phyloP scores from a whole-genome alignment of 2,888 invertebrate species.

The Ellobium chinense region DNA sequence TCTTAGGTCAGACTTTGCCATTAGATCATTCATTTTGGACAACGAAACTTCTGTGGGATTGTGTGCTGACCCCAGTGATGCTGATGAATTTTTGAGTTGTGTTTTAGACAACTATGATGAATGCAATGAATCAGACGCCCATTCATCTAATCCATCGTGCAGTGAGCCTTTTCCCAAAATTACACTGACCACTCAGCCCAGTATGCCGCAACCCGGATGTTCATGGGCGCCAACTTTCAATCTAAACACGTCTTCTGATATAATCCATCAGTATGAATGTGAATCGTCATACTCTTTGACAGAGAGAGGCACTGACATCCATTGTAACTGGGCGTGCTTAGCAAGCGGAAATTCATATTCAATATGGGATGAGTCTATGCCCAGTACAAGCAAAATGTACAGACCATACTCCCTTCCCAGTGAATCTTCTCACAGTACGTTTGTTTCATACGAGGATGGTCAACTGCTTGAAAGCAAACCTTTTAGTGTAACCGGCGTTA shows the following conservation, averaged over 20 bases:
- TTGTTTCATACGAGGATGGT: background rate
- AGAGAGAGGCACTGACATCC: too few species aligned
- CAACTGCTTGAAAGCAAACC: background rate
- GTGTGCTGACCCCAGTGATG: background rate
- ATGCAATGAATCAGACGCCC: background rate
- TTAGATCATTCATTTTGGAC: background rate
- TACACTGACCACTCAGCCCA: background rate
- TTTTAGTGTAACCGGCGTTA: background rate
- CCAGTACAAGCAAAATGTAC: background rate
- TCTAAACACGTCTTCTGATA: too few species aligned
- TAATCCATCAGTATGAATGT: too few species aligned
- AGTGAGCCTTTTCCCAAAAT: background rate
- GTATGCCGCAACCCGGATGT: background rate
- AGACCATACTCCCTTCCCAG: background rate
- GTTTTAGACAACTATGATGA: background rate
- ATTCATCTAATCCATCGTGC: background rate
- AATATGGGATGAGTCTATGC: background rate
- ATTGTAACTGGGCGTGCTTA: too few species aligned
- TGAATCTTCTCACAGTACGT: background rate
- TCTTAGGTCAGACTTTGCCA: background rate
- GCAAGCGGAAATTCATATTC: too few species aligned
- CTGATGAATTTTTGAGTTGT: background rate
- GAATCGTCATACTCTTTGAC: too few species aligned
- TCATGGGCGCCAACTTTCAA: background rate
- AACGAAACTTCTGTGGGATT: background rate